A percentile compares a stretch with the other conserved stretches of the same genome.
Conservation (phyloP, 2,797 vertebrate genomes). For the Crenuchus spilurus region DNA sequence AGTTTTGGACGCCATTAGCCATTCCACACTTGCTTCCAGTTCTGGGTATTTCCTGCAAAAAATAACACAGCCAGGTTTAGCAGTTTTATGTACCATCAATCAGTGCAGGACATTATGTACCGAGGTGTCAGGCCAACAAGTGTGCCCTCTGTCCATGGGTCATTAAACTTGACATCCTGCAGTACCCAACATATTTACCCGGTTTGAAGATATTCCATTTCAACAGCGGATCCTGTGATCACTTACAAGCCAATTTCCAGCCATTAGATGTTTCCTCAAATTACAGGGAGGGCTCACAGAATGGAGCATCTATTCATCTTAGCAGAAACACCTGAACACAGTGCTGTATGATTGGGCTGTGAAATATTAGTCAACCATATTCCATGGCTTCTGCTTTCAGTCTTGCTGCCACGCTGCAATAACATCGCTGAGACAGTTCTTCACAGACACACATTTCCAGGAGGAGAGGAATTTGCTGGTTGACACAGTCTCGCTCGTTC, state of each 20-base stretch:
- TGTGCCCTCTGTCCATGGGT: conserved; percentile 39
- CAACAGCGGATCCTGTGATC: conserved; percentile 42
- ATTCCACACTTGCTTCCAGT: background rate
- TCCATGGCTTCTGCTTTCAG: conserved; percentile 42
- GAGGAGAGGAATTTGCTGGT: conserved; percentile 32
- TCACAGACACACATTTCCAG: conserved; percentile 29
- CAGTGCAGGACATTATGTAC: conserved; percentile 30
- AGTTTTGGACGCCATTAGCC: conserved; percentile 12
- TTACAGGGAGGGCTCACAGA: conserved; percentile 25
- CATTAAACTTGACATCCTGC: conserved; percentile 48
- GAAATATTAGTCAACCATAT: conserved; percentile 49
- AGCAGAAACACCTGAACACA: conserved; percentile 48
- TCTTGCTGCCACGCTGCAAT: conserved; percentile 32
- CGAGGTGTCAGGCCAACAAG: conserved; percentile 45
- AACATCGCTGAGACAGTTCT: conserved; percentile 43
- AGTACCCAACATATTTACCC: conserved; percentile 29
- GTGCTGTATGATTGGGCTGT: conserved; percentile 29
- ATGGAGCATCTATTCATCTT: conserved; percentile 32
- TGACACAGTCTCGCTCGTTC: conserved; percentile 25
- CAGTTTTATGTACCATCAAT: conserved; percentile 33
- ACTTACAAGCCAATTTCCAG: conserved; percentile 53
- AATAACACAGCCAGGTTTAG: background rate
- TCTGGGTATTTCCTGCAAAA: background rate
- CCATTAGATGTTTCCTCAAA: conserved; percentile 45
- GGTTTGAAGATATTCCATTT: conserved; percentile 41